Evolutionary conservation across 2,113 vertebrate species (phyloP), one percentile per base, ranked within the genome.

Genomic region (Micronycteris hirsuta): DNA sequence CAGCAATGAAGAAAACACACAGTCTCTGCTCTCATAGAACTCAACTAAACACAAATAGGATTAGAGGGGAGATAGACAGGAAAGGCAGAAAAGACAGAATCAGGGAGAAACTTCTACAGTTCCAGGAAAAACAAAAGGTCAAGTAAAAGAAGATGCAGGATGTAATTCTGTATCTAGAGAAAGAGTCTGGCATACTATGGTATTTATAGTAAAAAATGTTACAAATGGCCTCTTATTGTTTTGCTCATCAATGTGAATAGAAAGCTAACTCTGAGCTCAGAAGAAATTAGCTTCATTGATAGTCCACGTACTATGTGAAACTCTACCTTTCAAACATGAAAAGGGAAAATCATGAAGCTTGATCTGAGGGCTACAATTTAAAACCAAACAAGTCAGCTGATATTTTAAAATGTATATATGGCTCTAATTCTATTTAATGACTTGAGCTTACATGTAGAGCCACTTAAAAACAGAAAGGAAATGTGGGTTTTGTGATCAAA

Each of bases 361-460:
- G 24, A 77, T 88, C 41, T 77, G 68, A 73, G 10, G 7, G 24
- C 52, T 89, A 14, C 16, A 81, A 41, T 88, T 61, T 82, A 86
- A 91, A 95, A 86, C 20, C 19, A 83, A 78, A 77, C 28, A 82
- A 71, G 43, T 28, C n/a, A 86, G 36, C 17, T 61, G 47, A 85
- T 47, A 86, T 7, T 65, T 96, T 61, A 82, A 94, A 93, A 54
- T 61, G 22, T 65, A 58, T 56, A 89, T 54, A 43, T 91, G 67
- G 16, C 58, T 96, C 45, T 38, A 85, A 88, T 95, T 94, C 22
- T 78, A 88, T 74, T 63, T 76, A 41, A 73, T 89, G 28, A 52
- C 20, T 52, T 58, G 17, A 83, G 52, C 20, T 92, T 12, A 77
- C 17, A 77, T 76, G 11, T 56, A 68, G 20, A 93, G 38, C 17